Conservation (phyloP, 2,888 invertebrate species). For the Poecilobothrus nobilitatus region DNA sequence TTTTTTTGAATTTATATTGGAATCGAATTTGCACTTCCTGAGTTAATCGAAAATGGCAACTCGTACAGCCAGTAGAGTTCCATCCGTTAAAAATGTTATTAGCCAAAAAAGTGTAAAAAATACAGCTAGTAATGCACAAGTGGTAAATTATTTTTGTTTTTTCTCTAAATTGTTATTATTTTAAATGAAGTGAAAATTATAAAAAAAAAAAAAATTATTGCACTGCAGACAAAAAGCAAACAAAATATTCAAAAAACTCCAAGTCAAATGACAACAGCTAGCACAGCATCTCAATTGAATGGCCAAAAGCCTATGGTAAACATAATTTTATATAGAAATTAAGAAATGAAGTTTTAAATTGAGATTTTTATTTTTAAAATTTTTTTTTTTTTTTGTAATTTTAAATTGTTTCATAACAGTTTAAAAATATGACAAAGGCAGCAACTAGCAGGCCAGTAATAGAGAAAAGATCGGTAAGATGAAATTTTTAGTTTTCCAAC, state of each 20-base stretch:
- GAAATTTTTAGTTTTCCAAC: not conserved
- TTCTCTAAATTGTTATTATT: not conserved
- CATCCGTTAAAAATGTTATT: not conserved
- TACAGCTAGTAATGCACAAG: not conserved
- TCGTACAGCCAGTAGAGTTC: not conserved
- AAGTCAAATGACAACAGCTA: slow-evolving; percentile 12
- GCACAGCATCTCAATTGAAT: slow-evolving; percentile 20
- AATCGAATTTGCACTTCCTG: not conserved
- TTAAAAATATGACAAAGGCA: slow-evolving; percentile 23
- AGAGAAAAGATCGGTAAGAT: slow-evolving; percentile 13
- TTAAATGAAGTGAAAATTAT: not conserved
- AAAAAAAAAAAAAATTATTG: not conserved
- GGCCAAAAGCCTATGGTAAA: slow-evolving; percentile 1
- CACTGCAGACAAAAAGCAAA: slow-evolving; percentile 7
- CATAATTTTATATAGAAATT: not conserved
- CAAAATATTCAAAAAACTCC: slow-evolving; percentile 28
- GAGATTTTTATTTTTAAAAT: not conserved
- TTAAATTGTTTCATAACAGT: no score
- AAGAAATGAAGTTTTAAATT: not conserved
- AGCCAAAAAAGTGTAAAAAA: not conserved
- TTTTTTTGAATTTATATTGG: not conserved
- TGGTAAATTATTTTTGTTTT: not conserved
- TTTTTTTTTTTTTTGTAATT: no score
- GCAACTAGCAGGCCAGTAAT: slow-evolving; percentile 25
- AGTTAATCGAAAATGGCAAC: not conserved